Percentiles rank a stretch among this genome's conserved stretches.
phyloP scores from a whole-genome alignment of 2,113 vertebrate species.

The Rynchops niger region DNA sequence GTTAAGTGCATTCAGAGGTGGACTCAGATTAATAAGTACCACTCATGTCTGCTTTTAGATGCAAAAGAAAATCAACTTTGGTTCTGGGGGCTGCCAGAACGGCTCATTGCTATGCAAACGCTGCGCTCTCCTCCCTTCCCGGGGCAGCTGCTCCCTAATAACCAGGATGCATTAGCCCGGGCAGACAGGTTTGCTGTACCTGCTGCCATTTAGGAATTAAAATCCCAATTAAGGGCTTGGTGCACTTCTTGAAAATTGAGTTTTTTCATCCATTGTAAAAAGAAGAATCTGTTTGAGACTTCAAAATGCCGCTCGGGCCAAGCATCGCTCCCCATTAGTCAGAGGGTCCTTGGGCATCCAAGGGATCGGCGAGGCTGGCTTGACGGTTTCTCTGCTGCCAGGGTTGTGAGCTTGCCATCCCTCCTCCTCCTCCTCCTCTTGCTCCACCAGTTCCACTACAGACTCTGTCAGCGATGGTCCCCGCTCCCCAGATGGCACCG shows the following conservation, averaged over 20 bases:
- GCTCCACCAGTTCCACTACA: not conserved
- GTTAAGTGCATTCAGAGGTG: constrained; percentile 7
- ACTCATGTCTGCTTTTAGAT: constrained; percentile 32
- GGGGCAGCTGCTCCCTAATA: not conserved
- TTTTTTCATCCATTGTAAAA: not conserved
- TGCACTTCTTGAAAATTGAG: not conserved
- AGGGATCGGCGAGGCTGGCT: not conserved
- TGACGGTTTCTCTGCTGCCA: not conserved
- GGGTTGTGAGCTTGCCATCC: not conserved
- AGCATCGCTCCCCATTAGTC: not conserved
- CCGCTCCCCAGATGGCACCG: not conserved
- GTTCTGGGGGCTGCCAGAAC: not conserved
- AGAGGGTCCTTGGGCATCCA: not conserved
- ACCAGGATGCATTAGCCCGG: not conserved
- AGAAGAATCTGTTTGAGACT: not conserved
- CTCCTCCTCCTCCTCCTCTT: not conserved
- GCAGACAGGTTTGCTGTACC: not conserved
- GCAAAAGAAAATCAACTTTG: constrained; percentile 1
- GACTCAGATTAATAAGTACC: constrained; percentile 4
- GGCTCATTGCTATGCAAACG: not conserved
- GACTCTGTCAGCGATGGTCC: not conserved
- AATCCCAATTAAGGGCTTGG: constrained; percentile 5
- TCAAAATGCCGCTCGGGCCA: not conserved
- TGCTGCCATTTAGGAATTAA: constrained; percentile 38
- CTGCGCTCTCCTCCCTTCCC: not conserved